These are phyloP conservation scores for Antheraea mylitta DNA, from an alignment of 1,140 invertebrate species.

Conservation along the genomic window DNA sequence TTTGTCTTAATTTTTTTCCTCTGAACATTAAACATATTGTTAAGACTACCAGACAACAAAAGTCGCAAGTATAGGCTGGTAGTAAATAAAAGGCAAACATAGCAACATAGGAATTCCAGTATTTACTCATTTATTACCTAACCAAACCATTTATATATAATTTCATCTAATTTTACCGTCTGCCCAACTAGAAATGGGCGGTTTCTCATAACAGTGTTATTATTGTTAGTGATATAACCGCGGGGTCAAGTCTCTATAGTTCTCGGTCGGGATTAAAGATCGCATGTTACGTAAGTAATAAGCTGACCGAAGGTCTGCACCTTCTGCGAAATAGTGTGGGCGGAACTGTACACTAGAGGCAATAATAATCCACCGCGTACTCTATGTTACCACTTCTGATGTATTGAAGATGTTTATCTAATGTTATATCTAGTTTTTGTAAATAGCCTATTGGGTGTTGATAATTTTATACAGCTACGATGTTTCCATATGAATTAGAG, in stretches of 20 bases:
- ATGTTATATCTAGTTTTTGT: not conserved
- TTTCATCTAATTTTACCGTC: not conserved
- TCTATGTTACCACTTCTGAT: not conserved
- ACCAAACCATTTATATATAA: not conserved
- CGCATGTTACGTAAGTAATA: constrained; percentile 28
- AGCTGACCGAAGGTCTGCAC: constrained; percentile 25
- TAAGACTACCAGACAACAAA: no score
- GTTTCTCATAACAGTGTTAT: constrained; percentile 20
- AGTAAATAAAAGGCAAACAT: no score
- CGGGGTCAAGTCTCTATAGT: constrained; percentile 14
- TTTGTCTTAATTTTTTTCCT: no score
- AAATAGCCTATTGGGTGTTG: no score
- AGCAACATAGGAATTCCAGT: no score
- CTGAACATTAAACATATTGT: no score
- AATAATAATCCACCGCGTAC: constrained; percentile 6
- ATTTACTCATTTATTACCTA: no score
- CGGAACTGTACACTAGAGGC: constrained; percentile 2
- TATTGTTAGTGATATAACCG: constrained; percentile 18
- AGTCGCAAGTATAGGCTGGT: no score
- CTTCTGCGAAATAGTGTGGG: constrained; percentile 23
- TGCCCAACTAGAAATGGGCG: constrained; percentile 10
- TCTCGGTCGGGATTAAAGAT: constrained; percentile 18
- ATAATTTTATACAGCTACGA: no score
- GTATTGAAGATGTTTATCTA: not conserved
- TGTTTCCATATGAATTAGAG: no score